Evolutionary conservation across 2,797 vertebrate species (phyloP), one percentile per base, ranked within the genome.

Genomic region (Siniperca scherzeri): DNA sequence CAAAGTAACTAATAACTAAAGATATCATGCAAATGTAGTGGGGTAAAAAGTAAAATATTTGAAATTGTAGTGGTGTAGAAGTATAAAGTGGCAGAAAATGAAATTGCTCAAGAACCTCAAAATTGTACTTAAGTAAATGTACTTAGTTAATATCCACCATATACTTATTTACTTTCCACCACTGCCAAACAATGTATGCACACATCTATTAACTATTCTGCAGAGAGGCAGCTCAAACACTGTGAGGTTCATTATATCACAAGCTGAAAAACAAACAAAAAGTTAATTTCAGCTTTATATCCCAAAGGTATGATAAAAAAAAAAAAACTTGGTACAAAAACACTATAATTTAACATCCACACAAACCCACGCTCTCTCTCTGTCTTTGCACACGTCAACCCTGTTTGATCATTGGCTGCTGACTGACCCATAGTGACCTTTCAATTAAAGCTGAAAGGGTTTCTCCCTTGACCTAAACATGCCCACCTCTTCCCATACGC

Each of bases 361-460:
- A 57, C 27, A 79, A 77, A 59, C 62, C 66, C 78, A 82, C 13
- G 9, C 56, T 17, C 21, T 67, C 50, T 7, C 62, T 56, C 66
- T 40, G 55, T 82, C n/a, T 74, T 61, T 60, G 52, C 61, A 88
- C 44, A 77, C n/a, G 4, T 57, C 9, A 57, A 42, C 42, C 38
- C 21, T 65, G 83, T 91, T 82, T 90, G 84, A 89, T 90, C 87
- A 81, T 14, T 59, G 77, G 64, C 72, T 75, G 33, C 74, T 27
- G 27, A 33, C 46, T 91, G 91, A 93, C 90, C 86, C 78, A 2
- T 6, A 22, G 67, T 81, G 88, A 93, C 89, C 89, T 86, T 85
- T 89, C 89, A 91, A 88, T 92, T 89, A 85, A 79, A 66, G 68
- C 85, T 85, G 57, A 92, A 88, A 88, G 82, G 64, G 27, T 86